Evolutionary conservation across 1,140 invertebrate species (phyloP).

Genomic region (Listronotus bonariensis): DNA sequence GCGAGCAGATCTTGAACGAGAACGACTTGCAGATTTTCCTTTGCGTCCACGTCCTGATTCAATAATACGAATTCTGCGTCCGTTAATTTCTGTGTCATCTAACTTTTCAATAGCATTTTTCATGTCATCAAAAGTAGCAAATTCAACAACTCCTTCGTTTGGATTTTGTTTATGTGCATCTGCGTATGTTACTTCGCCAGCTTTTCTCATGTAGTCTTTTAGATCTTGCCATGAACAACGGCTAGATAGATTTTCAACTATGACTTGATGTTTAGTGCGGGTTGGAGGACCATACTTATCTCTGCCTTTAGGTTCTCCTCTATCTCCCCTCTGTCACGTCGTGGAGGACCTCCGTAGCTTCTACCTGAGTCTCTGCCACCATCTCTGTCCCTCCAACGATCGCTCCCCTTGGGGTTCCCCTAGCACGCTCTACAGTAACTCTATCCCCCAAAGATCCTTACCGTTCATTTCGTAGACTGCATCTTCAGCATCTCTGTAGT

Average conservation of each 20-base stretch:
- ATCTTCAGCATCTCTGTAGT: conserved; percentile 97
- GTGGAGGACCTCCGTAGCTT: conserved; percentile 38
- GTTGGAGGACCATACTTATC: conserved; percentile 92
- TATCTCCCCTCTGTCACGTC: conserved; percentile 23
- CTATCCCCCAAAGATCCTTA: conserved; percentile 92
- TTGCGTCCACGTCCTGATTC: conserved; percentile 70
- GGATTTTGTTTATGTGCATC: conserved; percentile 81
- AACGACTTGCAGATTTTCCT: conserved; percentile 66
- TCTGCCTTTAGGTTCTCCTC: conserved; percentile 37
- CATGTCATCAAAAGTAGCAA: conserved; percentile 87
- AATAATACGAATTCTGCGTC: conserved; percentile 35
- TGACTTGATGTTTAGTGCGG: conserved; percentile 92
- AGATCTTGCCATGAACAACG: conserved; percentile 92
- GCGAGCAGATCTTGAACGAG: conserved; percentile 67
- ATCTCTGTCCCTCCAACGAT: conserved; percentile 51
- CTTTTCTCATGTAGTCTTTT: conserved; percentile 98
- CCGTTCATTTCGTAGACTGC: conserved; percentile 98
- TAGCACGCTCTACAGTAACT: conserved; percentile 84
- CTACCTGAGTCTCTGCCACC: conserved; percentile 37
- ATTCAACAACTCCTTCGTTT: conserved; percentile 92
- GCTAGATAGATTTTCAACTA: conserved; percentile 97
- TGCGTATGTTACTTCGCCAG: conserved; percentile 97
- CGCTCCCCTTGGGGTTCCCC: conserved; percentile 72
- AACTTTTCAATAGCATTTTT: conserved; percentile 93
- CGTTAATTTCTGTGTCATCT: conserved; percentile 63